phyloP scores from a whole-genome alignment of 1,140 invertebrate species.

The Leptonema lineaticorne region DNA sequence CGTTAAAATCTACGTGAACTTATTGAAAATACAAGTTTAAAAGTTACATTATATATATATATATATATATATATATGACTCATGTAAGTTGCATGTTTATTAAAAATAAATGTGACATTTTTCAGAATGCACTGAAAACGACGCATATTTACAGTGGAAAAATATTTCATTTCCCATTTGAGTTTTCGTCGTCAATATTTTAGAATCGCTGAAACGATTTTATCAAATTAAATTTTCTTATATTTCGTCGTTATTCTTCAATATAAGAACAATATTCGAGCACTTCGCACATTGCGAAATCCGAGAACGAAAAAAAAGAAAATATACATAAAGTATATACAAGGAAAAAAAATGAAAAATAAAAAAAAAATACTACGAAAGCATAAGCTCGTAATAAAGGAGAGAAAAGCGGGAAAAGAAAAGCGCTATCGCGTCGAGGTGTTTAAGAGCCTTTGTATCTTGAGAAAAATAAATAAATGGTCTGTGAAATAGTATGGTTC shows the following conservation, averaged over 20 bases:
- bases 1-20: too few species aligned
- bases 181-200: too few species aligned
- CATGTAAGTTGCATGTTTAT: too few species aligned
- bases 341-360: not conserved
- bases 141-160: too few species aligned
- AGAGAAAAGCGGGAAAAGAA: slow-evolving; percentile 10
- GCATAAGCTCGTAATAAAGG: slow-evolving; percentile 13
- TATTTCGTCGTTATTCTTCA: not conserved
- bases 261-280: not conserved
- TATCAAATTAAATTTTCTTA: not conserved
- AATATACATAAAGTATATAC: too few species aligned
- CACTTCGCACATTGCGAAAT: not conserved
- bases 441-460: slow-evolving; percentile 17
- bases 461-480: slow-evolving; percentile 16
- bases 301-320: not conserved
- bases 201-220: too few species aligned
- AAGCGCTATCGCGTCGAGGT: slow-evolving; percentile 15
- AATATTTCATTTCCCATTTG: too few species aligned
- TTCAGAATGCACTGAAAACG: too few species aligned
- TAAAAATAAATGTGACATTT: too few species aligned
- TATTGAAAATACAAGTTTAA: too few species aligned
- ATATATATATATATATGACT: too few species aligned
- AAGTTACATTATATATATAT: too few species aligned
- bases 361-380: not conserved
- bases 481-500: slow-evolving; percentile 16